Percentiles rank a stretch among this genome's conserved stretches.
Evolutionary conservation across 2,113 vertebrate genomes (phyloP).

Genomic region (Nesogale talazaci): DNA sequence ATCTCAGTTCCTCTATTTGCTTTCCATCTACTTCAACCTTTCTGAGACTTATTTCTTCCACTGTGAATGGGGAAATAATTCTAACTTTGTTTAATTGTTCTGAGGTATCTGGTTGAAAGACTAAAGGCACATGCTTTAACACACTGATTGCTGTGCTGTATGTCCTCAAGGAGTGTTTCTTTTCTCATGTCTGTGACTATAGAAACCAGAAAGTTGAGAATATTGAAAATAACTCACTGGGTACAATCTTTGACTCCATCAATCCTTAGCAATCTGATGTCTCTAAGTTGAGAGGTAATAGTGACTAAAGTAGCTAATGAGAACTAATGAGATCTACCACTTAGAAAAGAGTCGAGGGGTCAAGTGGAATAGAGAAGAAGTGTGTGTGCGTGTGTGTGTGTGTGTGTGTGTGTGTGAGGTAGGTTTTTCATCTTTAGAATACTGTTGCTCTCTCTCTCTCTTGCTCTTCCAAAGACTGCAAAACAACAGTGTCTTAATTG

Average conservation of each 20-base stretch:
- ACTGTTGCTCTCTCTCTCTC: background rate
- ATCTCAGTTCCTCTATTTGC: background rate
- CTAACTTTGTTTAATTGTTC: background rate
- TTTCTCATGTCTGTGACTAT: background rate
- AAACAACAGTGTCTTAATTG: background rate
- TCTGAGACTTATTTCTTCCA: background rate
- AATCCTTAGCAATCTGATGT: background rate
- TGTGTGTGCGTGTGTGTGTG: background rate
- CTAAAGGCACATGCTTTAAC: background rate
- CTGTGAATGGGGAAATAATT: background rate
- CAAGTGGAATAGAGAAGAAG: too few species aligned
- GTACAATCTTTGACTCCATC: background rate
- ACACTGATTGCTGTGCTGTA: background rate
- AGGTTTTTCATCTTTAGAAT: background rate
- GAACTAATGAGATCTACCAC: background rate
- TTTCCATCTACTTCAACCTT: background rate
- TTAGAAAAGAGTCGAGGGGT: too few species aligned
- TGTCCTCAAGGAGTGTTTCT: background rate
- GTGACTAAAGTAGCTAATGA: background rate
- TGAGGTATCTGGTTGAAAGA: background rate
- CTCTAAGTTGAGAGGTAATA: background rate
- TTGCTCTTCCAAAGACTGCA: background rate
- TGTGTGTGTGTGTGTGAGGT: background rate
- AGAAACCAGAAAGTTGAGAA: background rate
- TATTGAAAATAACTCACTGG: conserved; percentile 20